phyloP scores from a whole-genome alignment of 1,140 invertebrate genomes.

The Hestina assimilis region DNA sequence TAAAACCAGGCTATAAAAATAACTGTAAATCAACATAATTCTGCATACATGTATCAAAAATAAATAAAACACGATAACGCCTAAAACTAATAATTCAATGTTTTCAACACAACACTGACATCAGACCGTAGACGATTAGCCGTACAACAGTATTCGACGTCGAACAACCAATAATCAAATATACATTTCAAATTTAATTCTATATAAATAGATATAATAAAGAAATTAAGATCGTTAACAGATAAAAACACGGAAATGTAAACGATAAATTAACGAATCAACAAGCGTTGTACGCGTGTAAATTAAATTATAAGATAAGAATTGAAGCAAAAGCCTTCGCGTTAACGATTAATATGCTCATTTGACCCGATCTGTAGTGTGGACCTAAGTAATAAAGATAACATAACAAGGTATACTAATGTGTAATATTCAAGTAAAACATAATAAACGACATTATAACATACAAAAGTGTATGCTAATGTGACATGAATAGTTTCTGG shows the following conservation, averaged over 20 bases:
- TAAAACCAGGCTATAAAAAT: too few species aligned
- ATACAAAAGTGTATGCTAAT: slow-evolving; percentile 38
- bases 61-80: slow-evolving; percentile 12
- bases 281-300: slow-evolving; percentile 58
- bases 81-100: slow-evolving; percentile 25
- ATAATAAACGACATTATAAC: slow-evolving; percentile 24
- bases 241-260: slow-evolving; percentile 56
- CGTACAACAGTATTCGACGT: slow-evolving; percentile 28
- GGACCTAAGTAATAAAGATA: slow-evolving; percentile 44
- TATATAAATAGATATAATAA: slow-evolving; percentile 45
- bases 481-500: slow-evolving; percentile 32
- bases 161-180: slow-evolving; percentile 37
- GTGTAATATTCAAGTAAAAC: slow-evolving; percentile 44
- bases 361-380: slow-evolving; percentile 47
- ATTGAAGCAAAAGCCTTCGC: slow-evolving; percentile 54
- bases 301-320: slow-evolving; percentile 75
- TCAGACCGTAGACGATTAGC: slow-evolving; percentile 28
- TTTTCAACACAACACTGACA: slow-evolving; percentile 22
- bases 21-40: background rate
- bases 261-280: slow-evolving; percentile 62
- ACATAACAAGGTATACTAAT: slow-evolving; percentile 40
- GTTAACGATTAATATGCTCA: slow-evolving; percentile 49
- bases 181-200: slow-evolving; percentile 33
- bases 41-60: background rate
- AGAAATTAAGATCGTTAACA: slow-evolving; percentile 64